Percentiles rank a stretch among this genome's conserved stretches.
These are phyloP conservation scores for Diloba caeruleocephala DNA, from an alignment of 2,888 invertebrate species.

Conservation along the genomic window DNA sequence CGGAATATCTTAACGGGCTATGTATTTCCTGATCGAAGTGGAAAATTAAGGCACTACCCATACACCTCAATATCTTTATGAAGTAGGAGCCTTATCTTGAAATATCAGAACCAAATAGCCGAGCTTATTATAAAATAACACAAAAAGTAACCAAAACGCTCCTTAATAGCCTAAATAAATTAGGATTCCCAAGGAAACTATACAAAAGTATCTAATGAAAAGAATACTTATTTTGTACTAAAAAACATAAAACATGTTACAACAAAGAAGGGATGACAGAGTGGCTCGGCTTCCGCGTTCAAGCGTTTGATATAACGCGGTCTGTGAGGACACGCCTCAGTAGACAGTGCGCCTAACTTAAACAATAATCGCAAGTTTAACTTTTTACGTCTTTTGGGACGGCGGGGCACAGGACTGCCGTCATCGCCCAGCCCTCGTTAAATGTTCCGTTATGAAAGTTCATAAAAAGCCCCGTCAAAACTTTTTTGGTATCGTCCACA, in stretches of 20 bases:
- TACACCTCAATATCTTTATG: neutral
- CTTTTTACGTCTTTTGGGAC: conserved; percentile 55
- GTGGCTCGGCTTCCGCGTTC: conserved; percentile 28
- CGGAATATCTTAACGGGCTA: neutral
- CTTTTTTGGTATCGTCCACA: conserved; percentile 65
- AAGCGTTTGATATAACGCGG: conserved; percentile 44
- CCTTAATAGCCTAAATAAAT: conserved; percentile 19
- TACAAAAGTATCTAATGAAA: conserved; percentile 32
- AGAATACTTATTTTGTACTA: conserved; percentile 30
- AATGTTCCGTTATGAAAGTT: conserved; percentile 61
- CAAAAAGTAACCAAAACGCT: conserved; percentile 3
- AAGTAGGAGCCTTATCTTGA: too few relatives aligned
- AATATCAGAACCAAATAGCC: conserved; percentile 8
- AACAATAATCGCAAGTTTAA: conserved; percentile 58
- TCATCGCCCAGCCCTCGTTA: conserved; percentile 57
- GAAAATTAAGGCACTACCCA: neutral
- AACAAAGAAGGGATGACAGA: conserved; percentile 38
- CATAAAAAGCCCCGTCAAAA: conserved; percentile 61
- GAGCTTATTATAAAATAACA: conserved; percentile 5
- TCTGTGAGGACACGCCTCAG: conserved; percentile 47
- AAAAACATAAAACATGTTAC: conserved; percentile 38
- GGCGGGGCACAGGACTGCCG: conserved; percentile 33
- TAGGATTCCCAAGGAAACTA: conserved; percentile 10
- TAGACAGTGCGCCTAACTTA: conserved; percentile 52
- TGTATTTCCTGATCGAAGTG: neutral